Base-by-base conservation (phyloP, 2,888 invertebrate species). In the Hydrotaea diabolus region DNA sequence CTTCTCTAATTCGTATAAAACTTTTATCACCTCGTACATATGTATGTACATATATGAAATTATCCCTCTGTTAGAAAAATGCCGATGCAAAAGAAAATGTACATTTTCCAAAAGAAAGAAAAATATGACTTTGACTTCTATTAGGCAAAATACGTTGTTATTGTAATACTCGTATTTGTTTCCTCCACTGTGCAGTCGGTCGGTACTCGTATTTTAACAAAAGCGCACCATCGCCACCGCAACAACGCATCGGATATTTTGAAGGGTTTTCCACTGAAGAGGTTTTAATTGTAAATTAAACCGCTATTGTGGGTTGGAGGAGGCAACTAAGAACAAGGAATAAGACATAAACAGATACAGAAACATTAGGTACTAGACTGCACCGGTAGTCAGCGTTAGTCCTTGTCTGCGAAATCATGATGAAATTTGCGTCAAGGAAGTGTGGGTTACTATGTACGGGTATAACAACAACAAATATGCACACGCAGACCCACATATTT, bases 271-370 rank as follows among this genome's bases (percentile, higher is more conserved):
- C 85, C 77, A 81, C 83, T 88, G 84, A 88, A 91, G 91, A 88
- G 91, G 89, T 88, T 91, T 91, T 90, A 90, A 90, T 91, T 91
- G 91, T 90, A 89, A 90, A 90, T 91, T 91, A 91, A 91, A 91
- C 88, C 89, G 87, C 89, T 91, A 91, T 91, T 91, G 91, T 91
- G 89, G 80, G 69, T 46, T 15, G 69, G 21, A 46, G 46, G 69
- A 78, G 71, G 82, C 74, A 71, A 75, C 21, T 23, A 46, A 69
- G 69, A 21, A 31, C 8, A 71, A 46, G 46, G 66, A 80, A 77
- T 77, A 79, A 31, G 80, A 62, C 26, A 26, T 57, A 57, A 62
- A 69, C 43, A 43, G 66, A 59, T 53, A 59, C 17, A 73, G 64
- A 11, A 71, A 46, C 66, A 77, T 5, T 31, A 62, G 26, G 62